phyloP scores from a whole-genome alignment of 2,888 invertebrate genomes.

The Callinectes sapidus region DNA sequence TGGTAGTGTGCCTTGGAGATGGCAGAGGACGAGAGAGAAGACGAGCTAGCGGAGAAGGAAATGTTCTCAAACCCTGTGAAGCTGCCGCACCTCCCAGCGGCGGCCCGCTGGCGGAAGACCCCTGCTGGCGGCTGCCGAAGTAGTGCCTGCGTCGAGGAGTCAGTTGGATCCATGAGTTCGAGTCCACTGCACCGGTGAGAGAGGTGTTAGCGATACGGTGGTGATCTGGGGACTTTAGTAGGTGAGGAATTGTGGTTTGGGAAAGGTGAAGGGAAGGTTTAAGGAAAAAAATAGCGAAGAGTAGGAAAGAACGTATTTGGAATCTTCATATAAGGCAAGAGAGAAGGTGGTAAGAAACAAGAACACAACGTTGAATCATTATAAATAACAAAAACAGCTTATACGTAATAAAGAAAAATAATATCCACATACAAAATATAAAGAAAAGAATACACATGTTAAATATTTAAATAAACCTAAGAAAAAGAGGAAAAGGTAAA shows the following conservation, averaged over 20 bases:
- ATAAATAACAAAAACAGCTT: background rate
- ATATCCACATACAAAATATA: background rate
- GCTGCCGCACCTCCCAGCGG: background rate
- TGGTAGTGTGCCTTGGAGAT: slow-evolving; percentile 44
- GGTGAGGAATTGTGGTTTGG: background rate
- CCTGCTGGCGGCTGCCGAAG: slow-evolving; percentile 45
- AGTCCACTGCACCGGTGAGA: slow-evolving; percentile 63
- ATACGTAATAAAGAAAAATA: background rate
- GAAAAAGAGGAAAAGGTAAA: background rate
- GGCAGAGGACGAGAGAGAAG: slow-evolving; percentile 34
- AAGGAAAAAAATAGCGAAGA: background rate
- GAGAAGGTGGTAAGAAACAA: background rate
- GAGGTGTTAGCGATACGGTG: slow-evolving; percentile 40
- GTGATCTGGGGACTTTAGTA: background rate
- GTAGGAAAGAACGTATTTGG: background rate
- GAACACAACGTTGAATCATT: background rate
- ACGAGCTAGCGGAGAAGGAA: slow-evolving; percentile 57
- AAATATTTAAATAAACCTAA: background rate
- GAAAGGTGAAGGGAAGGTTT: background rate
- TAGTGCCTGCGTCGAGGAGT: slow-evolving; percentile 56
- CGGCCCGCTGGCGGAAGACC: background rate
- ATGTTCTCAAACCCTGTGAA: slow-evolving; percentile 57
- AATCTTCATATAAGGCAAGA: background rate
- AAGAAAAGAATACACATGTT: background rate
- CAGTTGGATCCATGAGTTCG: slow-evolving; percentile 65